phyloP scores from a whole-genome alignment of 2,888 invertebrate genomes.

The Acleris laterana region DNA sequence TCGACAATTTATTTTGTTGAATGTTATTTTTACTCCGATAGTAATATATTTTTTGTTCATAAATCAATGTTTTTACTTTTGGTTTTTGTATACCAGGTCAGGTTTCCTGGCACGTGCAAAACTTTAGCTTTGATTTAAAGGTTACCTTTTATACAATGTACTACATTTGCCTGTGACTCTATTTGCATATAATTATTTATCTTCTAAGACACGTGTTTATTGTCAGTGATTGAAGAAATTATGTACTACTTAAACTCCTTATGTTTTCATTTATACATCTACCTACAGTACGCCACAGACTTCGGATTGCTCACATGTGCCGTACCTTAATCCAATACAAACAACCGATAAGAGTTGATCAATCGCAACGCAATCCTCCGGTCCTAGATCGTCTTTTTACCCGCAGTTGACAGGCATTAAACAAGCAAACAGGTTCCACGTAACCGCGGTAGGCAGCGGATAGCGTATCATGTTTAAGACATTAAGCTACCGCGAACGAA shows the following conservation, averaged over 20 bases:
- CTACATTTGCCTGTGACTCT: too few species aligned
- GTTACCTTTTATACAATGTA: too few species aligned
- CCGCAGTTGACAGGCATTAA: constrained; percentile 33
- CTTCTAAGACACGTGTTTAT: too few species aligned
- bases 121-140: too few species aligned
- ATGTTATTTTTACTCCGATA: not conserved
- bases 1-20: constrained; percentile 4
- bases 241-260: too few species aligned
- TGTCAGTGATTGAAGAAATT: too few species aligned
- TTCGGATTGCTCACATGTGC: too few species aligned
- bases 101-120: not conserved
- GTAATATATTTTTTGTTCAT: not conserved
- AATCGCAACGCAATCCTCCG: constrained; percentile 14
- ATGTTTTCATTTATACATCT: too few species aligned
- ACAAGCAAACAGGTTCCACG: constrained; percentile 53
- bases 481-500: constrained; percentile 69
- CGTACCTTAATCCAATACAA: not conserved
- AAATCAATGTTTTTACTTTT: not conserved
- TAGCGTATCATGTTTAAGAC: constrained; percentile 73
- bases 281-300: too few species aligned
- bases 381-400: constrained; percentile 29
- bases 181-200: too few species aligned
- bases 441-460: constrained; percentile 64
- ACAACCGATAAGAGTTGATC: constrained; percentile 7
- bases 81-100: not conserved